Evolutionary conservation across 2,888 invertebrate genomes (phyloP).

Genomic region (Deilephila porcellus): DNA sequence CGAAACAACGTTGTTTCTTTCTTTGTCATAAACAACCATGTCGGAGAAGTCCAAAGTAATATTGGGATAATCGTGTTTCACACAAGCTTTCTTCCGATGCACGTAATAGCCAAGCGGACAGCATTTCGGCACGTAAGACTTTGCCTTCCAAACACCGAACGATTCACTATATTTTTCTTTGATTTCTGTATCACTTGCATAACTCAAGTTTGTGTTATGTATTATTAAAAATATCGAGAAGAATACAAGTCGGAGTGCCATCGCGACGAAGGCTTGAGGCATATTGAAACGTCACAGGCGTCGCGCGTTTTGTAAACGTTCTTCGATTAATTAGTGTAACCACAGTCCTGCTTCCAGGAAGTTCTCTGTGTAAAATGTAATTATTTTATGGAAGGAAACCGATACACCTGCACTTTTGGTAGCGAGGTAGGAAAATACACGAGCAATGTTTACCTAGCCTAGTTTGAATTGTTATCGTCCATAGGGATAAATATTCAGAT

Average conservation of each 20-base stretch:
- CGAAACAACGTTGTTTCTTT: not conserved
- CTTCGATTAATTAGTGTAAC: no score
- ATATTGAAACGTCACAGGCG: not conserved
- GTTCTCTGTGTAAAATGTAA: no score
- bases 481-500: no score
- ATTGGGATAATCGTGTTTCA: not conserved
- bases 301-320: not conserved
- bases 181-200: not conserved
- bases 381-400: no score
- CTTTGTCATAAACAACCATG: conserved; percentile 5
- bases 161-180: not conserved
- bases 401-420: no score
- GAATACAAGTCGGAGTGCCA: not conserved
- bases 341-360: no score
- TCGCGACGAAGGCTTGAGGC: not conserved
- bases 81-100: not conserved
- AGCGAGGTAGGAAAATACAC: no score
- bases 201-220: not conserved
- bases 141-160: not conserved
- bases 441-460: no score
- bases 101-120: conserved; percentile 17
- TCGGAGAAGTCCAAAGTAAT: conserved; percentile 21
- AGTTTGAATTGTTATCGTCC: no score
- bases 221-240: not conserved
- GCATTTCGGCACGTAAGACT: conserved; percentile 25